phyloP scores from a whole-genome alignment of 2,113 vertebrate genomes.

The Apeltes quadracus region DNA sequence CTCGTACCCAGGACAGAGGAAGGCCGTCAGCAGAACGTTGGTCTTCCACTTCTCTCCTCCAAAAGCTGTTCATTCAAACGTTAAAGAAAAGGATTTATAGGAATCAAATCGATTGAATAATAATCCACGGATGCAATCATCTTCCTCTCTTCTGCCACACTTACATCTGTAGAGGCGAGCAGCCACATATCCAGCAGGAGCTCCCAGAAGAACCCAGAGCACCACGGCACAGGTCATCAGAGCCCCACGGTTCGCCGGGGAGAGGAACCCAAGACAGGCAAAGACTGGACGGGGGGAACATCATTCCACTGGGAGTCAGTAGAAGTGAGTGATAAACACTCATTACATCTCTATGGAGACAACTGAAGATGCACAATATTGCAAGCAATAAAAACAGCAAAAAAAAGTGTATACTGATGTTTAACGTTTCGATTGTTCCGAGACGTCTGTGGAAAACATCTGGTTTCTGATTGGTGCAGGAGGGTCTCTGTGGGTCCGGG shows the following conservation, averaged over 20 bases:
- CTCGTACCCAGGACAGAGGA: slow-evolving; percentile 80
- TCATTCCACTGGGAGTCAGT: background rate
- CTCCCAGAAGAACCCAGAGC: slow-evolving; percentile 93
- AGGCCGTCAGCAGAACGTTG: slow-evolving; percentile 80
- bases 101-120: background rate
- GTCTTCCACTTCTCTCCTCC: slow-evolving; percentile 84
- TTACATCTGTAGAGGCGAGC: slow-evolving; percentile 96
- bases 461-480: background rate
- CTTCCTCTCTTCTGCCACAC: slow-evolving; percentile 53
- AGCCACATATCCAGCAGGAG: slow-evolving; percentile 92
- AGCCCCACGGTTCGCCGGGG: slow-evolving; percentile 92
- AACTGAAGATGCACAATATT: too few relatives aligned
- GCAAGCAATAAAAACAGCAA: too few relatives aligned
- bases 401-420: too few relatives aligned
- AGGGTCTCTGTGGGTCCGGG: too few relatives aligned
- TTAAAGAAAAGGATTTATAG: background rate
- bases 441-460: background rate
- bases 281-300: slow-evolving; percentile 81
- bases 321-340: background rate
- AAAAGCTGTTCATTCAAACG: slow-evolving; percentile 74
- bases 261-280: slow-evolving; percentile 93
- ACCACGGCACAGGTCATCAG: slow-evolving; percentile 95
- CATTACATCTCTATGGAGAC: too few relatives aligned
- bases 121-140: background rate
- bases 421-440: too few relatives aligned